Conservation (phyloP, 2,888 invertebrate species). For the Tineola bisselliella region DNA sequence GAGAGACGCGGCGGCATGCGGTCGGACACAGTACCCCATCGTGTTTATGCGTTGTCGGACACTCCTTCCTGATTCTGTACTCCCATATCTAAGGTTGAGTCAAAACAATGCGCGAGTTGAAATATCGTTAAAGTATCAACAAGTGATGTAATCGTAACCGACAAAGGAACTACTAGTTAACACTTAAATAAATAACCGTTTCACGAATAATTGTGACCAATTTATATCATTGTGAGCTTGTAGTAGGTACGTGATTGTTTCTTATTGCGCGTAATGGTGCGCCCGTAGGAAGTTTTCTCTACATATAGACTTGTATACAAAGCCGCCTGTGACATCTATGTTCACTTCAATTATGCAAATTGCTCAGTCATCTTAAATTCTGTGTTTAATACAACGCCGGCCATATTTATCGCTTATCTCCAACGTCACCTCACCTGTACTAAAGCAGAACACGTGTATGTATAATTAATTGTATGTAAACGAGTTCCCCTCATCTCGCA, state of each 20-base stretch:
- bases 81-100: neutral
- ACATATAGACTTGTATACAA: neutral
- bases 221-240: conserved; percentile 4
- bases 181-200: neutral
- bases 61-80: neutral
- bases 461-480: conserved; percentile 11
- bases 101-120: neutral
- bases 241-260: conserved; percentile 1
- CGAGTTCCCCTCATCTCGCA: neutral
- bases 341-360: conserved; percentile 1
- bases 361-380: neutral
- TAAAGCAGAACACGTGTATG: conserved; percentile 5
- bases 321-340: neutral
- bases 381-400: neutral
- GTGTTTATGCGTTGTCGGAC: conserved; percentile 8
- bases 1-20: conserved; percentile 31
- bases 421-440: conserved; percentile 5
- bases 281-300: neutral
- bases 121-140: neutral
- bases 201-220: conserved; percentile 6
- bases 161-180: neutral
- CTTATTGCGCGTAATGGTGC: neutral
- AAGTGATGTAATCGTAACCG: neutral
- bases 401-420: conserved; percentile 1
- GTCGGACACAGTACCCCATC: neutral